Evolutionary conservation across 1,140 invertebrate genomes (phyloP), one percentile per base, ranked within the genome.

Genomic region (Eubasilissa regina): DNA sequence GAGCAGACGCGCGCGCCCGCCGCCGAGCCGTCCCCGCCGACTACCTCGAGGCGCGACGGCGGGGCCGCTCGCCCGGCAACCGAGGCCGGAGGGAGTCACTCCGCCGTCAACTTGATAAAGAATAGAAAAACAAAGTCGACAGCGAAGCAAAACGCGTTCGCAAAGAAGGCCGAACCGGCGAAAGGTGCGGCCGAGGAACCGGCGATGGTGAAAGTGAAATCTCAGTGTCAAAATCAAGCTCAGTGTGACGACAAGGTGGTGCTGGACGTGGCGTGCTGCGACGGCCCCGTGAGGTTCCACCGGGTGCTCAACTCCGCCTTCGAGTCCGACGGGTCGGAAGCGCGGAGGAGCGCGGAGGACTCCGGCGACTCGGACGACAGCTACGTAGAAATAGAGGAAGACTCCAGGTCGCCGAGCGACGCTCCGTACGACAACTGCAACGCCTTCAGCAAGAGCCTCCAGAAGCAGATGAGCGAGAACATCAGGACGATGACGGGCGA

Each of bases 261-360:
- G 0, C 89, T 95, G 70, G 95, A 97, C 86, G 89, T 97, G 3
- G 96, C 95, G 7, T 96, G 94, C 60, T 97, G 95, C 86, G 96
- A 97, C 86, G 95, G 95, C 0, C 96, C 95, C 0, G 95, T 97
- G 0, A 89, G 93, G 45, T 97, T 97, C 85, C 94, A 94, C 78
- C 88, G 94, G 3, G 93, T 95, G 4, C 85, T 95, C 7, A 96
- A 95, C 83, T 92, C 93, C 56, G 94, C 94, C 80, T 95, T 94
- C 83, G 90, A 91, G 35, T 83, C 84, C 73, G 48, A 84, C 64
- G 80, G 86, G 3, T 4, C 19, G 11, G 70, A 74, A 0, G 43
- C 19, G 13, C 19, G 10, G n/a, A 0, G 84, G 84, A 25, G 83
- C 85, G 10, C 87, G 86, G 84, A 86, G 64, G 25, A 80, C 76